Percentiles rank a stretch among this genome's conserved stretches.
Conservation (phyloP, 2,113 vertebrate species). For the Podocnemis expansa region DNA sequence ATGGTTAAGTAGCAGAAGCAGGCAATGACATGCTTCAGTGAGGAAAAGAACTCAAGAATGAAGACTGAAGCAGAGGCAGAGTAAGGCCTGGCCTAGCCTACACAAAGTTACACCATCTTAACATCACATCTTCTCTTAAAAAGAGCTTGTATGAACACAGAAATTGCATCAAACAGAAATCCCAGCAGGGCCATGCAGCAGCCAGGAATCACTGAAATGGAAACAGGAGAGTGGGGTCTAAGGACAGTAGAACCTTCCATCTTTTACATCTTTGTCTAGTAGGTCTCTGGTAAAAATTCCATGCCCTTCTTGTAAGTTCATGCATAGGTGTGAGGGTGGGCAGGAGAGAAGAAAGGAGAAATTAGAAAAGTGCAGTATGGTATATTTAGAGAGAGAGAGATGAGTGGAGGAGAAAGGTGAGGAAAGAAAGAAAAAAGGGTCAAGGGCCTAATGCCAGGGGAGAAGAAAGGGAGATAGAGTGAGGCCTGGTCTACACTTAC, state of each 20-base stretch:
- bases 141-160: neutral
- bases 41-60: neutral
- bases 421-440: fast-evolving
- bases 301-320: neutral
- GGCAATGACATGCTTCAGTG: neutral
- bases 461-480: neutral
- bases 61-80: neutral
- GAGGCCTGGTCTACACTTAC: too few species aligned
- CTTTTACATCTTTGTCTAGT: neutral
- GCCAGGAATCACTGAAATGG: neutral
- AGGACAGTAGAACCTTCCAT: neutral
- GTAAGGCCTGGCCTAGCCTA: neutral
- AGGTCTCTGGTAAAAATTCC: neutral
- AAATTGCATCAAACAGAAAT: neutral
- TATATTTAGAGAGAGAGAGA: neutral
- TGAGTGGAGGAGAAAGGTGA: neutral
- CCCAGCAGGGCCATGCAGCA: neutral
- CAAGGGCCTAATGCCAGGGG: neutral
- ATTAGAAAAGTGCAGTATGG: neutral
- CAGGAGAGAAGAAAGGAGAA: neutral
- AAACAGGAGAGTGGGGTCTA: neutral
- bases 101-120: neutral
- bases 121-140: neutral
- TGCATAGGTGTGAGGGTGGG: neutral
- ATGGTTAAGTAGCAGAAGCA: neutral